Evolutionary conservation across 2,113 vertebrate genomes (phyloP).

Genomic region (Serinus canaria): DNA sequence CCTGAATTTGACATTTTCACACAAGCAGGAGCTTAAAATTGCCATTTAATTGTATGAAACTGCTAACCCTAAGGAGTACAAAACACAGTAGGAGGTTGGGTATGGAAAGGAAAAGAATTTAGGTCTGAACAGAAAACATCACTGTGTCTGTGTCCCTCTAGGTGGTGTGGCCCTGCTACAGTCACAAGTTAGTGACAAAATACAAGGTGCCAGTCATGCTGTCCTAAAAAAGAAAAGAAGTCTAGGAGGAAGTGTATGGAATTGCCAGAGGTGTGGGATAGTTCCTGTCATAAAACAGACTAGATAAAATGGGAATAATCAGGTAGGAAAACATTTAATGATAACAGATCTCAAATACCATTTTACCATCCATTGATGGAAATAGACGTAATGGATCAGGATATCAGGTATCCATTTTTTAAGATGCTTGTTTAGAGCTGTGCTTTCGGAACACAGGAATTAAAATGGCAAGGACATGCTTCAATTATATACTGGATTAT

Average conservation of each 20-base stretch:
- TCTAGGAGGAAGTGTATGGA: neutral
- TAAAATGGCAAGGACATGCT: neutral
- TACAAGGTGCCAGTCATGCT: neutral
- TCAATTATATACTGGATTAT: neutral
- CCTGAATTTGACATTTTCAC: neutral
- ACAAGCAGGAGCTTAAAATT: neutral
- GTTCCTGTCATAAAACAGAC: neutral
- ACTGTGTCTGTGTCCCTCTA: fast-evolving
- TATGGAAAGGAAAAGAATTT: neutral
- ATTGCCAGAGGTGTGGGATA: neutral
- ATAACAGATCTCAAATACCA: neutral
- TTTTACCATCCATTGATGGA: neutral
- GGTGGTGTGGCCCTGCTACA: neutral
- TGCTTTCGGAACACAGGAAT: neutral
- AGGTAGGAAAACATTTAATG: neutral
- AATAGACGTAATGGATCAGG: neutral
- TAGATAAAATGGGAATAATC: neutral
- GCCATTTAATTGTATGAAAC: neutral
- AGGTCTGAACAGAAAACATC: neutral
- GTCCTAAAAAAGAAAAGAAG: neutral
- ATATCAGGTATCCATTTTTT: neutral
- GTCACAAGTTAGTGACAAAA: neutral
- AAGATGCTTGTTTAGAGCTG: neutral
- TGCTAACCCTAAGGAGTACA: neutral
- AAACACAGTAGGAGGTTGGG: neutral